Conservation (phyloP, 1,140 invertebrate genomes). For the Hirudo medicinalis region DNA sequence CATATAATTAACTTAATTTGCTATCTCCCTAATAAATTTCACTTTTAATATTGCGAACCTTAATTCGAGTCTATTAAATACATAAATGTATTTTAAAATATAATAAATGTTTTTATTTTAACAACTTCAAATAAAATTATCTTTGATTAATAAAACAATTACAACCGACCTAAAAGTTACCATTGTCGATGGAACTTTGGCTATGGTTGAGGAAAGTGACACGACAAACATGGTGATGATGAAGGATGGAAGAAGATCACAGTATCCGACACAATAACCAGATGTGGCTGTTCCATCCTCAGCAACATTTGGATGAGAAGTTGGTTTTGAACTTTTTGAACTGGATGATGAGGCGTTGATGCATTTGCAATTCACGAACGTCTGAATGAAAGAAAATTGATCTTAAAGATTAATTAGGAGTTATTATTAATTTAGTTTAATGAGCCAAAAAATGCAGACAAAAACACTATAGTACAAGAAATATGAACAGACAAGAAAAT, state of each 20-base stretch:
- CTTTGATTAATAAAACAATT: neutral
- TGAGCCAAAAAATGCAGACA: too few species aligned
- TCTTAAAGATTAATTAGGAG: too few species aligned
- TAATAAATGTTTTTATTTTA: too few species aligned
- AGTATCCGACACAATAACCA: constrained; percentile 6
- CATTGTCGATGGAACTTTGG: constrained; percentile 15
- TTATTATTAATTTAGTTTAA: too few species aligned
- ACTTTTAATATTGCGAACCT: too few species aligned
- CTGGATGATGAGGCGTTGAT: neutral
- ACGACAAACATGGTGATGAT: constrained; percentile 2
- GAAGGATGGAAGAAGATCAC: constrained; percentile 7
- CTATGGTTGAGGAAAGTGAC: neutral
- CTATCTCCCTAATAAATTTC: too few species aligned
- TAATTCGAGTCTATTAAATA: too few species aligned
- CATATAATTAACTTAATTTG: too few species aligned
- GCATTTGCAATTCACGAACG: constrained; percentile 13
- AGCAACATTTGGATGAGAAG: neutral
- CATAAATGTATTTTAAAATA: too few species aligned
- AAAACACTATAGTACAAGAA: too few species aligned
- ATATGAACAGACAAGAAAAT: too few species aligned
- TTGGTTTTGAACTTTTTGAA: neutral
- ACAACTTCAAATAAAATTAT: too few species aligned
- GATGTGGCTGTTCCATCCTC: constrained; percentile 1
- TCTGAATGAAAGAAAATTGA: constrained; percentile 3
- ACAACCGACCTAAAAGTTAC: constrained; percentile 11